A percentile compares a stretch with the other conserved stretches of the same genome.
Evolutionary conservation across 2,113 vertebrate genomes (phyloP).

Genomic region (Lepus europaeus): DNA sequence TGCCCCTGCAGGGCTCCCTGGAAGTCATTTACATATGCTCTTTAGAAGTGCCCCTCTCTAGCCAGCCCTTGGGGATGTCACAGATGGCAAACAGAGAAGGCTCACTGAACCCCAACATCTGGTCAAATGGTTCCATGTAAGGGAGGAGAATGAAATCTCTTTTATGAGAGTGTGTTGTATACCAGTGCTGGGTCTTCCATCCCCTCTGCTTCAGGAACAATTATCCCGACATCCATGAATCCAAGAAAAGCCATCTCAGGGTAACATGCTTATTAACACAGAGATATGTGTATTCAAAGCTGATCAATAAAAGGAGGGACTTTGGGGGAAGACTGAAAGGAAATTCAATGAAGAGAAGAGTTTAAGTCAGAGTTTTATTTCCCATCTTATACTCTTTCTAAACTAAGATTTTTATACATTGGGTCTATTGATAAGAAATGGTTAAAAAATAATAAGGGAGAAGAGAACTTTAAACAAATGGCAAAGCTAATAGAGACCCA

Average conservation of each 20-base stretch:
- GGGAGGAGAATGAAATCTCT: conserved; percentile 34
- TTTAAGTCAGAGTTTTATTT: neutral
- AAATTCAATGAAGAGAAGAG: neutral
- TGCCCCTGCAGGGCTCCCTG: neutral
- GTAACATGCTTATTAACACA: conserved; percentile 30
- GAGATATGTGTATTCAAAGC: conserved; percentile 46
- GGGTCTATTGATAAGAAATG: conserved; percentile 37
- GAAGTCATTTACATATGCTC: conserved; percentile 67
- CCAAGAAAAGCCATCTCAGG: neutral
- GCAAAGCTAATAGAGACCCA: neutral
- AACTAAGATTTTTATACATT: neutral
- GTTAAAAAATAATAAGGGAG: conserved; percentile 58
- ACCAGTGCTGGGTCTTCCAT: neutral
- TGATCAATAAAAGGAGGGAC: neutral
- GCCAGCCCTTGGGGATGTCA: conserved; percentile 62
- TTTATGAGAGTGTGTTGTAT: neutral
- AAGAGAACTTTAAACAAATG: conserved; percentile 47
- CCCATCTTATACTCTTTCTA: neutral
- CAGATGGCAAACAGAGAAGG: conserved; percentile 73
- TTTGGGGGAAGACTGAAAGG: neutral
- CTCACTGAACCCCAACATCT: conserved; percentile 73
- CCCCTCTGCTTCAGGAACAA: conserved; percentile 6
- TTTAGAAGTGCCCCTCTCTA: conserved; percentile 63
- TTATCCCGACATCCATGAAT: conserved; percentile 40
- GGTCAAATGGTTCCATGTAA: conserved; percentile 13